Evolutionary conservation across 2,797 vertebrate genomes (phyloP), one percentile per base, ranked within the genome.

Genomic region (Gila robusta): DNA sequence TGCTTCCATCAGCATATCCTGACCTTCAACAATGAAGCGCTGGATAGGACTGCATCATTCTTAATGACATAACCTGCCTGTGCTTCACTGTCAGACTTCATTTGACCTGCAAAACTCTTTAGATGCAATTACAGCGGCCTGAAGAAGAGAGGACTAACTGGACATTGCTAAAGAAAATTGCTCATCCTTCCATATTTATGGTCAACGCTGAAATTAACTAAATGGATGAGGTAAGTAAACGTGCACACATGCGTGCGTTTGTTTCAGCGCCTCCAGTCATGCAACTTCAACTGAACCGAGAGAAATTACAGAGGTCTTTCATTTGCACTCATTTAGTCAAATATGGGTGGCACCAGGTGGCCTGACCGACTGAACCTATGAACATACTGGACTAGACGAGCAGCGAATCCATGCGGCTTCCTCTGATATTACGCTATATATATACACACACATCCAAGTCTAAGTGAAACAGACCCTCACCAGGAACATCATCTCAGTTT

Each of bases 1-100:
- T n/a, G 26, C 71, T 52, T 66, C 21, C 4, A 26, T 59, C 62
- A 44, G 70, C 37, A 26, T 59, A 69, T 32, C 19, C 62, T 83
- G 86, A 80, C 69, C 44, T 84, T 76, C 52, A 74, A 67, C 71
- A 54, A 35, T 12, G 28, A 19, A 64, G 41, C 19, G 52, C 47
- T 1, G 26, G 35, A 59, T 17, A 19, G n/a, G 44, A 62, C 17
- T 62, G 54, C 19, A 21, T 81, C 79, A 74, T 49, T 52, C 5
- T 54, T 82, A 83, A 85, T 76, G 52, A 79, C 32, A 73, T 87
- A 28, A 87, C 72, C 59, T 79, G 67, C 26, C 62, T 70, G 78
- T 82, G 81, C 23, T 77, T 85, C 79, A 82, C 28, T 67, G 84
- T 72, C 66, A 49, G 54, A 37, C 32, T 73, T 64, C 79, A 76